These are phyloP conservation scores for Drosophila lini DNA, from an alignment of 1,140 invertebrate species.

Conservation along the genomic window DNA sequence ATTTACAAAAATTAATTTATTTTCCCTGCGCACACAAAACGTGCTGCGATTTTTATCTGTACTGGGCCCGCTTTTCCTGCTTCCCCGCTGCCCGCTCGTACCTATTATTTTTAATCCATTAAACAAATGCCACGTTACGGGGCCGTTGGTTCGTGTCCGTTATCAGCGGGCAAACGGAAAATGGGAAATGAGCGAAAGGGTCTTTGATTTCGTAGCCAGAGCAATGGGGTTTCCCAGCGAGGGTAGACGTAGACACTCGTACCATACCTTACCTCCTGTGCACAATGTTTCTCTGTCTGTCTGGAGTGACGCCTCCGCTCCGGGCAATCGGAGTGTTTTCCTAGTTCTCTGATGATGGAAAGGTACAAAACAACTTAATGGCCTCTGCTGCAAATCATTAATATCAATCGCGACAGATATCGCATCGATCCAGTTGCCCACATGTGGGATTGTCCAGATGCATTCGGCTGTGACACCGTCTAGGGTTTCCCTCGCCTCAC, in stretches of 20 bases:
- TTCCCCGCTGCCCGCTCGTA: slow-evolving; percentile 27
- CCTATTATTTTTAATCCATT: slow-evolving; percentile 82
- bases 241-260: slow-evolving; percentile 41
- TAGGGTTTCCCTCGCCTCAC: slow-evolving; percentile 31
- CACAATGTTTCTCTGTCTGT: slow-evolving; percentile 14
- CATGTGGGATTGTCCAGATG: slow-evolving; percentile 52
- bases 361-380: slow-evolving; percentile 64
- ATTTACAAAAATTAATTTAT: slow-evolving; percentile 78
- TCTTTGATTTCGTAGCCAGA: slow-evolving; percentile 63
- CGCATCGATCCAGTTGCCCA: slow-evolving; percentile 31
- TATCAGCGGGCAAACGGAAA: slow-evolving; percentile 55
- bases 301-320: slow-evolving; percentile 60
- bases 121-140: slow-evolving; percentile 76
- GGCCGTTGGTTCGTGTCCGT: slow-evolving; percentile 54
- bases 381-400: slow-evolving; percentile 70
- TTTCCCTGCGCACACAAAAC: slow-evolving; percentile 57
- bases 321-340: slow-evolving; percentile 54
- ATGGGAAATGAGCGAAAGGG: slow-evolving; percentile 62
- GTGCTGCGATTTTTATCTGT: slow-evolving; percentile 73
- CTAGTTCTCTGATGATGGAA: slow-evolving; percentile 52
- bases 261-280: not conserved
- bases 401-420: slow-evolving; percentile 64
- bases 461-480: slow-evolving; percentile 43
- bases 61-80: slow-evolving; percentile 15
- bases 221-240: slow-evolving; percentile 45